Base-by-base conservation (phyloP, 1,140 invertebrate species). In the Fopius arisanus region DNA sequence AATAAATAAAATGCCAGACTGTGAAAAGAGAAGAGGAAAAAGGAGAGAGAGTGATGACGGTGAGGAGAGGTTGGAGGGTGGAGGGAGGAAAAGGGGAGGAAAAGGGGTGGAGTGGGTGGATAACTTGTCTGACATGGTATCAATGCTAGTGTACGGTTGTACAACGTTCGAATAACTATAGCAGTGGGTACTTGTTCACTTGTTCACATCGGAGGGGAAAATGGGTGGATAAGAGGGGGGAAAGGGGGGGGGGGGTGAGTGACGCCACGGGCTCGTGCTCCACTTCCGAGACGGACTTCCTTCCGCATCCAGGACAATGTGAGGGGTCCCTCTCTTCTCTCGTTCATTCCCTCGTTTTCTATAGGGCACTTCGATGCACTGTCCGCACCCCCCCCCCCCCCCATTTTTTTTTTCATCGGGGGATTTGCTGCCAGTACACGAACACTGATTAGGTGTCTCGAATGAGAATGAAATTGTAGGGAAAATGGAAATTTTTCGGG, bases 201-300 rank as follows among this genome's bases (percentile, higher is more conserved):
- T 59, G 54, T 59, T 59, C 54, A 21, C 54, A 76, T 67, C 76
- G 71, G 66, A 48, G 68, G 76, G 41, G 73, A 78, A 73, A n/a
- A n/a, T n/a, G n/a, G n/a, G n/a, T n/a, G n/a, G n/a, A n/a, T n/a
- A n/a, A n/a, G n/a, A 37, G 33, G 3, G 33, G 33, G 7, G 1
- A 10, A 37, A 37, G 2, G 37, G 48, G 6, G 33, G 3, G 33
- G 33, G 9, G 33, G 3, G 14, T 14, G 33, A 21, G 26, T 43
- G n/a, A 33, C 4, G 29, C 26, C 7, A 31, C 62, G 29, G 62
- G 28, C 62, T 65, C 29, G 66, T 29, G 59, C 23, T 16, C 40
- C 66, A 73, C 72, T 73, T 73, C 72, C 72, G 72, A 73, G 72
- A 73, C 72, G 66, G 63, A 73, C 72, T 73, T 73, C 72, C 72